These are phyloP conservation scores for Drosophila erecta DNA, from an alignment of 1,140 invertebrate genomes.

Conservation along the genomic window DNA sequence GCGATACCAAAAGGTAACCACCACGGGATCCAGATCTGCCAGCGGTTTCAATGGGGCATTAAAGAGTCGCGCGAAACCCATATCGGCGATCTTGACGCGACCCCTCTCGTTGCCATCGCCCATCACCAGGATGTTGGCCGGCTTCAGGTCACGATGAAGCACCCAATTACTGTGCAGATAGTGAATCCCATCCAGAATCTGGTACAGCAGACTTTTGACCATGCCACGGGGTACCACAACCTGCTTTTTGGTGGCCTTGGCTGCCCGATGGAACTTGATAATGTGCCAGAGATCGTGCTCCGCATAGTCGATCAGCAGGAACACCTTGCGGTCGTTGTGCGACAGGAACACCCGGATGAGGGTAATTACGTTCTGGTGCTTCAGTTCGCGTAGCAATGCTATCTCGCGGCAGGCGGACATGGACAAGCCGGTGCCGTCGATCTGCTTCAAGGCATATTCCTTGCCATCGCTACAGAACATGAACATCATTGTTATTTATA, in stretches of 20 bases:
- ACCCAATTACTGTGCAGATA: constrained; percentile 99
- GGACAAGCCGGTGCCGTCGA: constrained; percentile 99
- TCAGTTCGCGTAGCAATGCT: constrained; percentile 98
- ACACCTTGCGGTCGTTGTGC: constrained; percentile 98
- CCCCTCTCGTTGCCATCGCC: constrained; percentile 99
- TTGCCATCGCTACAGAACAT: constrained; percentile 88
- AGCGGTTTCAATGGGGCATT: constrained; percentile 99
- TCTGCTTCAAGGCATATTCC: constrained; percentile 99
- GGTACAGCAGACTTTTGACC: constrained; percentile 99
- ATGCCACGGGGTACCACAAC: constrained; percentile 98
- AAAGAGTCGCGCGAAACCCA: constrained; percentile 99
- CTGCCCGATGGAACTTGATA: constrained; percentile 99
- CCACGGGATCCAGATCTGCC: constrained; percentile 99
- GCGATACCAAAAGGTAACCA: constrained; percentile 99
- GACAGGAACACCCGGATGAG: constrained; percentile 99
- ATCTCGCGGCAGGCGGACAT: constrained; percentile 99
- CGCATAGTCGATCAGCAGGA: constrained; percentile 99
- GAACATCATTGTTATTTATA: neutral
- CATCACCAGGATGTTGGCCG: constrained; percentile 99
- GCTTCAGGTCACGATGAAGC: constrained; percentile 99
- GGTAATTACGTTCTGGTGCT: constrained; percentile 99
- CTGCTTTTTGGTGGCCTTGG: constrained; percentile 98
- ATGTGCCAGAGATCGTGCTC: constrained; percentile 99
- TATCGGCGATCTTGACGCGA: constrained; percentile 99
- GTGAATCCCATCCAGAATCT: constrained; percentile 99